Conservation (phyloP, 2,113 vertebrate genomes). For the Leuciscus idus region DNA sequence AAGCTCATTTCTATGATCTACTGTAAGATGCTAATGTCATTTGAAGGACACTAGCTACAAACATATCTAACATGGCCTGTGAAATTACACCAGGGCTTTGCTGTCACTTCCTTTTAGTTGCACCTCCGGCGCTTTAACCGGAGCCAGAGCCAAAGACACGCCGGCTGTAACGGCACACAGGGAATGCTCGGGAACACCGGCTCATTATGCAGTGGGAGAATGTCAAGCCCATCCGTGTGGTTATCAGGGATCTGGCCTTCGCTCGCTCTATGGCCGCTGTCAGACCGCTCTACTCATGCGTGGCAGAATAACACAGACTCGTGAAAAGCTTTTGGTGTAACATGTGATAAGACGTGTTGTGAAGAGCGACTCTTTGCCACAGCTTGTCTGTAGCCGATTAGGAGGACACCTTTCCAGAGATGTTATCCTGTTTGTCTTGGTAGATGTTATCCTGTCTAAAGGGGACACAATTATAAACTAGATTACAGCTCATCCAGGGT, state of each 20-base stretch:
- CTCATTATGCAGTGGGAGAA: not conserved
- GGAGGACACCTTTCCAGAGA: not conserved
- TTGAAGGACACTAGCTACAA: constrained; percentile 22
- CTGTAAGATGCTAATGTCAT: constrained; percentile 10
- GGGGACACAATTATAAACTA: not conserved
- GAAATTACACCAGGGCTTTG: constrained; percentile 3
- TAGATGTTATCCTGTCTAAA: not conserved
- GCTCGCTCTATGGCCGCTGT: not conserved
- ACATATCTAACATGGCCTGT: constrained; percentile 10
- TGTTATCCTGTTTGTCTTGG: not conserved
- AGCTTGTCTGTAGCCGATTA: not conserved
- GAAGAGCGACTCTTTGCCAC: not conserved
- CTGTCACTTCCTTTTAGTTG: constrained; percentile 32
- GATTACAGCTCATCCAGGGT: not conserved
- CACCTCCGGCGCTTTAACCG: constrained; percentile 4
- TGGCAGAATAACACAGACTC: not conserved
- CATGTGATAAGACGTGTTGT: not conserved
- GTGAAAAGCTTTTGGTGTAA: not conserved
- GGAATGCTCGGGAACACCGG: not conserved
- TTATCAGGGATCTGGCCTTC: not conserved
- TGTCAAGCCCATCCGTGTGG: not conserved
- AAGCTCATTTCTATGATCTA: constrained; percentile 7
- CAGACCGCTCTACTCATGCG: not conserved
- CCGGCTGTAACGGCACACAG: not conserved
- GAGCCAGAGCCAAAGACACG: not conserved